A percentile compares a stretch with the other conserved stretches of the same genome.
Evolutionary conservation across 2,797 vertebrate genomes (phyloP).

Genomic region (Sphaeramia orbicularis): DNA sequence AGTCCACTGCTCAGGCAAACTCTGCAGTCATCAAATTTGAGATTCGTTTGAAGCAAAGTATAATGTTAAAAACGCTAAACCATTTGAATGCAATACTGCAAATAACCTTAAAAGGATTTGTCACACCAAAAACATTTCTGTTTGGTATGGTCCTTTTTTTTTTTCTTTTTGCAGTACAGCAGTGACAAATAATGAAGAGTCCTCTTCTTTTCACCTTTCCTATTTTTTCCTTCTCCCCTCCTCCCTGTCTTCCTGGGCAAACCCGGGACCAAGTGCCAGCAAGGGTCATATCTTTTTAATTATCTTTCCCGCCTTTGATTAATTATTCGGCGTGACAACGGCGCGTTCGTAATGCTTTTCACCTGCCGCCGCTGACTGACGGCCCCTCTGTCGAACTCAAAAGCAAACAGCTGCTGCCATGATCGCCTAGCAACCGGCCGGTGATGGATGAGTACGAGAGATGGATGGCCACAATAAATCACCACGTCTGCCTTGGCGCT

Average conservation of each 20-base stretch:
- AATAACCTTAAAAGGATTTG: not conserved
- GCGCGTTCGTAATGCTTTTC: slow-evolving; percentile 99
- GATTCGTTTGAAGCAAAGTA: slow-evolving; percentile 3
- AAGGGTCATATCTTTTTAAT: slow-evolving; percentile 99
- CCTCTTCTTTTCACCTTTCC: slow-evolving; percentile 55
- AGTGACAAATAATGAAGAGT: slow-evolving; percentile 23
- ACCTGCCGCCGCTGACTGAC: slow-evolving; percentile 99
- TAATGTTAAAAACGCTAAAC: slow-evolving; percentile 24
- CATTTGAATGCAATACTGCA: slow-evolving; percentile 21
- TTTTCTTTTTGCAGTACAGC: not conserved
- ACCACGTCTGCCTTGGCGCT: slow-evolving; percentile 93
- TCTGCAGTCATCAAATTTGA: slow-evolving; percentile 23
- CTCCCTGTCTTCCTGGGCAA: slow-evolving; percentile 88
- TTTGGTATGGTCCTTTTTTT: too few species aligned
- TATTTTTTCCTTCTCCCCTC: slow-evolving; percentile 21
- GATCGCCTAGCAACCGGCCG: slow-evolving; percentile 99
- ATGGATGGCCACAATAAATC: slow-evolving; percentile 99
- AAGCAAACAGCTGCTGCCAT: slow-evolving; percentile 99
- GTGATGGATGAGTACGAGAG: slow-evolving; percentile 99
- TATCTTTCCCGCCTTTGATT: slow-evolving; percentile 99
- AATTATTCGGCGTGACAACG: slow-evolving; percentile 99
- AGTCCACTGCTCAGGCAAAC: slow-evolving; percentile 15
- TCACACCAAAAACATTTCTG: not conserved
- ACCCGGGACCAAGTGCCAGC: slow-evolving; percentile 94
- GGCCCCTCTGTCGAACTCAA: slow-evolving; percentile 99